Conservation (phyloP, 2,888 invertebrate genomes). For the Cheilosia vulpina region DNA sequence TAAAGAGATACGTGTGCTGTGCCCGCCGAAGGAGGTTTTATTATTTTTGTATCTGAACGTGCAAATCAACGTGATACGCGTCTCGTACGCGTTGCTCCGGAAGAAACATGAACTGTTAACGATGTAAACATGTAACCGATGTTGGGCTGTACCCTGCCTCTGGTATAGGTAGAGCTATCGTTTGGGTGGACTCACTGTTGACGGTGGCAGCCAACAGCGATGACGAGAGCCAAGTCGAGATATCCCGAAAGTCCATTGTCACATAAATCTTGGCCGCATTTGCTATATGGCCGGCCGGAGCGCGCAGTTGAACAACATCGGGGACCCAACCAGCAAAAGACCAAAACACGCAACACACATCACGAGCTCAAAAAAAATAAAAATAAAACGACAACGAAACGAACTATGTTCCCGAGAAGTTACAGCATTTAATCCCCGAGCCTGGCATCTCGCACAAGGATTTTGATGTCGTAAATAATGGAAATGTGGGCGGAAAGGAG, state of each 20-base stretch:
- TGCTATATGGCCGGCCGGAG: slow-evolving; percentile 46
- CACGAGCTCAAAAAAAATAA: slow-evolving; percentile 17
- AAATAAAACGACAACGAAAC: slow-evolving; percentile 46
- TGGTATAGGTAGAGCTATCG: slow-evolving; percentile 27
- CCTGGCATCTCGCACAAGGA: slow-evolving; percentile 57
- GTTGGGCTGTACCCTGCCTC: slow-evolving; percentile 58
- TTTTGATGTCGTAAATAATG: slow-evolving; percentile 74
- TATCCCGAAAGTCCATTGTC: slow-evolving; percentile 65
- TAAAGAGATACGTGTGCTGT: slow-evolving; percentile 69
- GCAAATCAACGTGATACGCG: slow-evolving; percentile 73
- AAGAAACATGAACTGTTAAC: slow-evolving; percentile 76
- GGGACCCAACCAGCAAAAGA: slow-evolving; percentile 36
- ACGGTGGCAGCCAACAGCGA: slow-evolving; percentile 33
- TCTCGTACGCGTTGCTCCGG: slow-evolving; percentile 52
- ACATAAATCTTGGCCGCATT: slow-evolving; percentile 69
- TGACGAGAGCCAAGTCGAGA: slow-evolving; percentile 39
- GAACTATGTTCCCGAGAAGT: slow-evolving; percentile 57
- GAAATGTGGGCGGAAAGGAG: slow-evolving; percentile 77
- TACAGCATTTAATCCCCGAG: slow-evolving; percentile 52
- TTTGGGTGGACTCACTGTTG: slow-evolving; percentile 13
- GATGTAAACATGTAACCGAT: slow-evolving; percentile 74
- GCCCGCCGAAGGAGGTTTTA: slow-evolving; percentile 58
- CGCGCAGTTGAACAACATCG: slow-evolving; percentile 41
- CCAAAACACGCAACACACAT: slow-evolving; percentile 37
- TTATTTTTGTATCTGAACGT: slow-evolving; percentile 73